Base-by-base conservation (phyloP, 1,140 invertebrate genomes). In the Sycophila sp. region DNA sequence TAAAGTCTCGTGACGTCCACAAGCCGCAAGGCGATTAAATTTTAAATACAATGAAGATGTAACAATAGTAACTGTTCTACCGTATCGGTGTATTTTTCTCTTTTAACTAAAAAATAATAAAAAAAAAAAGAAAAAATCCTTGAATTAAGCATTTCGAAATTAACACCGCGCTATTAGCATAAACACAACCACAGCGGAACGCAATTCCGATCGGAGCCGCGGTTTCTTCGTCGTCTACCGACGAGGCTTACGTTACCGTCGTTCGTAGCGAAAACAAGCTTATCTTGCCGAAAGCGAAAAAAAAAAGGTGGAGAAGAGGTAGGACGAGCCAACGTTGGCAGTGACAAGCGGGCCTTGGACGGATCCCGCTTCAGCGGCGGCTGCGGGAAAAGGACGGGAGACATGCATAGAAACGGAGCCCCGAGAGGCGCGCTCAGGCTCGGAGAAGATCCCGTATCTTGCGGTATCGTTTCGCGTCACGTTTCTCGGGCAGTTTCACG, bases 401-500 rank as follows among this genome's bases (percentile, higher is more conserved):
- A 60, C 38, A 38, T 49, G 32, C 56, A 69, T 59, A 51, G 65
- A 68, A 68, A 68, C 28, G 24, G 13, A 49, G 67, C 24, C 40
- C 34, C 7, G 30, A 17, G 4, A 68, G 19, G 55, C 58, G 22
- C 5, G 56, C 47, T 30, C 28, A n/a, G n/a, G 30, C 53, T 15
- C 28, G 53, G 47, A 69, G 38, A 70, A 67, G 53, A 59, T 69
- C 47, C 62, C 59, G 28, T 59, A 72, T 65, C 67, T 58, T 69
- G 36, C 22, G 56, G 73, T 73, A 74, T 69, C 51, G 47, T 66
- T 69, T 76, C 70, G 73, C 69, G 53, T 77, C 76, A 76, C 76
- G 74, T 77, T 77, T 76, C 76, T 76, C 70, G 73, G 73, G 64
- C 69, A 75, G 73, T 76, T 74, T 77, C 73, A 77, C 70, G 75